Evolutionary conservation across 2,888 invertebrate genomes (phyloP), one percentile per base, ranked within the genome.

Genomic region (Ectemnius continuus): DNA sequence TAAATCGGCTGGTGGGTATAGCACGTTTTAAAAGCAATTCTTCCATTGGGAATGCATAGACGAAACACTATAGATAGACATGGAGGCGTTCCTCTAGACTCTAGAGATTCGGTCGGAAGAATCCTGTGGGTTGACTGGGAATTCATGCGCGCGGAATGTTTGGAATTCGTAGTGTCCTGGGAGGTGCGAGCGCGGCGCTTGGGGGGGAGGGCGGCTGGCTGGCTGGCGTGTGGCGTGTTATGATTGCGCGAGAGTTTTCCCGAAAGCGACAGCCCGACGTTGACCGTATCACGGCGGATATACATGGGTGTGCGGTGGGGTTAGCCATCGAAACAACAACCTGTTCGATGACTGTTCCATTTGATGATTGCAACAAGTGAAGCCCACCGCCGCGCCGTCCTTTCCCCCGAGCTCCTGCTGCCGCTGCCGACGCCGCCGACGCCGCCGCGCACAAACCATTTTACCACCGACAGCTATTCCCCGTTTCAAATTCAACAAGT

Each of bases 321-420:
- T 80, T 81, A 84, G 81, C 86, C 80, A 77, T 75, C 79, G 79
- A 71, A 84, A 85, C 85, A 84, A 87, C 89, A 89, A 89, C 88
- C 88, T 89, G 88, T 88, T 89, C 88, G 88, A 89, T 90, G 89
- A 89, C 88, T 89, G 85, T 88, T 87, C 83, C 87, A 84, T 88
- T 90, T 89, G 88, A 89, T 89, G 88, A 89, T 90, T 88, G 89
- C 89, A 89, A 89, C 89, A 89, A 89, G 88, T 89, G 88, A 86
- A 86, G 80, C 75, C 82, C 85, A 80, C 83, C 79, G 62, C 72
- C 75, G 77, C 79, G 62, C 72, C 75, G 77, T 71, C 64, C 74
- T 74, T 73, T 78, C 80, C 82, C 75, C 83, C 77, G 71, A 61
- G 66, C 76, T 67, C 5, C 52, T 4, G 13, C 52, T n/a, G n/a